A percentile compares a stretch with the other conserved stretches of the same genome.
Evolutionary conservation across 2,888 invertebrate species (phyloP).

Genomic region (Pardosa pseudoannulata): DNA sequence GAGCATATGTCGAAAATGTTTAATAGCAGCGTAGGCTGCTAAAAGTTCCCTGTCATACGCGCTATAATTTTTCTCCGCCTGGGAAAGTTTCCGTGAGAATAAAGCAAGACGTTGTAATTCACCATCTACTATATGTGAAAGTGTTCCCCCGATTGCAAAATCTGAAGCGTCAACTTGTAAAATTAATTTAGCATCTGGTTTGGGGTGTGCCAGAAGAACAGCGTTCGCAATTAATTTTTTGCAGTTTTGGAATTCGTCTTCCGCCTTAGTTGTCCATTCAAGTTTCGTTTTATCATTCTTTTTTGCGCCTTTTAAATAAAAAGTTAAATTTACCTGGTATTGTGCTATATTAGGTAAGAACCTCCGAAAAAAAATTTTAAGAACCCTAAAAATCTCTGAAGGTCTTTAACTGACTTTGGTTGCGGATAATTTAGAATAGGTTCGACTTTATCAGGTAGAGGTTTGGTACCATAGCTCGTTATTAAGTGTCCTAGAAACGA

Average conservation of each 20-base stretch:
- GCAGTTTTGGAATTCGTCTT: background rate
- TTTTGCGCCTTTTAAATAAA: background rate
- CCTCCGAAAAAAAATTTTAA: background rate
- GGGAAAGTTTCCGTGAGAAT: conserved; percentile 20
- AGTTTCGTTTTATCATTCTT: background rate
- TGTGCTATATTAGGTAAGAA: background rate
- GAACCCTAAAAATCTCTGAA: background rate
- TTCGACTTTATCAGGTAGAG: background rate
- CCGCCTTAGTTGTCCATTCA: background rate
- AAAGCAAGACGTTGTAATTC: conserved; percentile 69
- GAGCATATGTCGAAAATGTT: conserved; percentile 48
- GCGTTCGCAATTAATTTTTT: background rate
- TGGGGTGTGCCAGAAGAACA: background rate
- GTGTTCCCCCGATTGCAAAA: conserved; percentile 45
- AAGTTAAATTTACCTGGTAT: no score
- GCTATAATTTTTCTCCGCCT: background rate
- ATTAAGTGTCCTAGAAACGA: background rate
- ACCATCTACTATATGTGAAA: conserved; percentile 73
- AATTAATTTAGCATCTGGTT: no score
- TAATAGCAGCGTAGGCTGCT: conserved; percentile 74
- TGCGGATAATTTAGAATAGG: conserved; percentile 4
- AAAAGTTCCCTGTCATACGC: conserved; percentile 74
- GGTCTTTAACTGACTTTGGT: background rate
- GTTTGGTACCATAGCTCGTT: background rate
- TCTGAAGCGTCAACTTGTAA: conserved; percentile 14